Conservation (phyloP, 2,797 vertebrate species). For the Myiotriccus ornatus region DNA sequence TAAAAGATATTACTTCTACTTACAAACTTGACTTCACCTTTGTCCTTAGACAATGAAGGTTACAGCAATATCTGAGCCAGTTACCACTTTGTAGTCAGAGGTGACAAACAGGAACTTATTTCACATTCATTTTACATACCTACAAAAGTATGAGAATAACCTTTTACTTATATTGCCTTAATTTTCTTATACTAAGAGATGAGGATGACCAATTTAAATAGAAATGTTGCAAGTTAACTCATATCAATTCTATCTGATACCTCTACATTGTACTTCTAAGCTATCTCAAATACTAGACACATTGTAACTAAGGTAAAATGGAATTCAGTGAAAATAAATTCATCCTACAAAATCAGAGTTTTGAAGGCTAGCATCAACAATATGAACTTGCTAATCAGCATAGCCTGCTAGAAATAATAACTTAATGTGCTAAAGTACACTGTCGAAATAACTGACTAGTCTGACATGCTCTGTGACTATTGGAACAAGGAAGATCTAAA, state of each 20-base stretch:
- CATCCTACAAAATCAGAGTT: not conserved
- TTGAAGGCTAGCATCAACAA: not conserved
- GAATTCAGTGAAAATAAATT: not conserved
- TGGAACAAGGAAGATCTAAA: not conserved
- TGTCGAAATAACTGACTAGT: not conserved
- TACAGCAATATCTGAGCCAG: not conserved
- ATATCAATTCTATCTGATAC: not conserved
- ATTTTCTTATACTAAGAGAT: not conserved
- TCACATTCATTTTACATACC: not conserved
- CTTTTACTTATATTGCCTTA: not conserved
- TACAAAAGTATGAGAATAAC: not conserved
- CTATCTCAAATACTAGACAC: not conserved
- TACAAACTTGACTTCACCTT: not conserved
- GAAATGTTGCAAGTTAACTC: not conserved
- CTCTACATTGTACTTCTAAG: not conserved
- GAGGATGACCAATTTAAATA: not conserved
- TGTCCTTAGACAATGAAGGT: not conserved
- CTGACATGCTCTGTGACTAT: not conserved
- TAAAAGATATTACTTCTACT: not conserved
- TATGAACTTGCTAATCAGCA: not conserved
- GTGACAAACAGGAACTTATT: not conserved
- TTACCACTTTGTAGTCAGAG: not conserved
- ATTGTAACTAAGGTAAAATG: not conserved
- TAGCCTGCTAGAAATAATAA: not conserved
- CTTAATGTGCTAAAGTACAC: not conserved